A percentile compares a stretch with the other conserved stretches of the same genome.
These are phyloP conservation scores for Psilanteris sp. DNA, from an alignment of 1,140 invertebrate genomes.

Conservation along the genomic window DNA sequence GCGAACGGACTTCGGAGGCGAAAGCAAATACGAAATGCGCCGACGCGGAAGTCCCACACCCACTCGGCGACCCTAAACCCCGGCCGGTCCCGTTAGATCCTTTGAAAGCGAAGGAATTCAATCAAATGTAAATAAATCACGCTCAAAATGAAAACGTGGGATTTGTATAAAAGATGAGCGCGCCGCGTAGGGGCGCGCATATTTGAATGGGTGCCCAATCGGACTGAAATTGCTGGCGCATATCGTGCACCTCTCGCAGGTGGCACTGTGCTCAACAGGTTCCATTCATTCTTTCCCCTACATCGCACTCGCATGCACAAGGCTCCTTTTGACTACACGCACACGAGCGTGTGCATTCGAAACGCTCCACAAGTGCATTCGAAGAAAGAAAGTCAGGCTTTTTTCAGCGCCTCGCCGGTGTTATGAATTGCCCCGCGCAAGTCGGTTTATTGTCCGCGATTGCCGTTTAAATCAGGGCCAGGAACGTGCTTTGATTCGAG, in stretches of 20 bases:
- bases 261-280: constrained; percentile 56
- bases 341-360: constrained; percentile 8
- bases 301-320: constrained; percentile 23
- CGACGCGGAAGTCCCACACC: constrained; percentile 13
- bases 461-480: too few relatives aligned
- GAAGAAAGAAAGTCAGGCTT: background rate
- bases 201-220: constrained; percentile 50
- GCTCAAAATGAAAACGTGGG: constrained; percentile 11
- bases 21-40: too few relatives aligned
- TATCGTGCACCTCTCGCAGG: constrained; percentile 42
- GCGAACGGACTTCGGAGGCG: too few relatives aligned
- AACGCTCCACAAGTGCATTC: constrained; percentile 12
- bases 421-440: too few relatives aligned
- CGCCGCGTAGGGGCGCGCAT: constrained; percentile 24
- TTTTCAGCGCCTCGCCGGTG: too few relatives aligned
- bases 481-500: too few relatives aligned
- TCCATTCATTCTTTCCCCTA: constrained; percentile 58
- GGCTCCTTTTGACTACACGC: constrained; percentile 27
- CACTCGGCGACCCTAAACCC: constrained; percentile 1
- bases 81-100: constrained; percentile 9
- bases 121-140: constrained; percentile 11
- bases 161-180: constrained; percentile 38
- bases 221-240: constrained; percentile 47
- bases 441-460: too few relatives aligned
- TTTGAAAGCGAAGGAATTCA: constrained; percentile 4